These are phyloP conservation scores for Campoplex capitator DNA, from an alignment of 2,888 invertebrate species.

Conservation along the genomic window DNA sequence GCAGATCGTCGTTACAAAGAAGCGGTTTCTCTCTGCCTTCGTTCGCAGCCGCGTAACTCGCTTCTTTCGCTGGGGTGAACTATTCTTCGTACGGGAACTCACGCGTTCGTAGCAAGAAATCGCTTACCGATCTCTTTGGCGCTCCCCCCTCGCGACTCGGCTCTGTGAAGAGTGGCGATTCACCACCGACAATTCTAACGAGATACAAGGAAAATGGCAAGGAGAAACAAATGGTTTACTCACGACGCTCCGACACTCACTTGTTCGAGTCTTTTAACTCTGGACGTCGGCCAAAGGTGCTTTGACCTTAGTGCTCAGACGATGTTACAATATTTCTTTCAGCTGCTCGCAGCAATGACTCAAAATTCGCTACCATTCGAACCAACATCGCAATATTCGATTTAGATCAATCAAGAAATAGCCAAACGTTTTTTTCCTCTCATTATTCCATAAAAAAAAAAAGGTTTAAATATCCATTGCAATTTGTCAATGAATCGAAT, in stretches of 20 bases:
- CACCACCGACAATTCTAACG: constrained; percentile 26
- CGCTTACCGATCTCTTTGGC: constrained; percentile 45
- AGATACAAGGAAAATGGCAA: constrained; percentile 34
- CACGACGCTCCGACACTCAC: constrained; percentile 19
- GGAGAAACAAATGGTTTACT: constrained; percentile 46
- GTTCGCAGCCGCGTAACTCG: constrained; percentile 9
- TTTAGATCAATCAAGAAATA: neutral
- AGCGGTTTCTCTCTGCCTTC: constrained; percentile 45
- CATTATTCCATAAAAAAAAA: neutral
- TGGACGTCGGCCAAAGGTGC: constrained; percentile 73
- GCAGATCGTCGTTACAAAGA: constrained; percentile 13
- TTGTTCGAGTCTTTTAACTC: constrained; percentile 31
- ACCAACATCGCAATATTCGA: neutral
- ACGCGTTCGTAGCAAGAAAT: constrained; percentile 47
- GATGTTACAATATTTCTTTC: constrained; percentile 1
- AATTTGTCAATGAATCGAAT: neutral
- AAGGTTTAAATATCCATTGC: neutral
- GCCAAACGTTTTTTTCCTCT: neutral
- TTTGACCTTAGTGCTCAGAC: constrained; percentile 66
- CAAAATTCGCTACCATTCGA: neutral
- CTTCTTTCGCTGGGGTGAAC: constrained; percentile 22
- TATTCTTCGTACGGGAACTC: constrained; percentile 44
- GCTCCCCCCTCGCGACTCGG: neutral
- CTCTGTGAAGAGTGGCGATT: constrained; percentile 28
- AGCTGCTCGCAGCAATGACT: neutral